Conservation (phyloP, 2,797 vertebrate species). For the Scarus forsteni region DNA sequence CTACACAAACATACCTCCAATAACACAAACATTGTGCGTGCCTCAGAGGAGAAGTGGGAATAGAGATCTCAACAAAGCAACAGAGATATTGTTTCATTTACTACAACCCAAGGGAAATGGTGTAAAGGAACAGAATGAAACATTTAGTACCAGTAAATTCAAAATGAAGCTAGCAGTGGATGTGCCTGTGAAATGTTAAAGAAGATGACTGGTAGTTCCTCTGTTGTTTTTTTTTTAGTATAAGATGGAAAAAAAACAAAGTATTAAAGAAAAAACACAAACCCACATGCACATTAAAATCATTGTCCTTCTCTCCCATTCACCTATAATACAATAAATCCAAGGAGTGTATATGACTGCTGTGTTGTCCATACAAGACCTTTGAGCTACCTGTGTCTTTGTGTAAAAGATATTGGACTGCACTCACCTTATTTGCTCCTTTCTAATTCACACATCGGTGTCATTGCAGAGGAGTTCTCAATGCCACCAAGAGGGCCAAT, state of each 20-base stretch:
- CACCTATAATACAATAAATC: slow-evolving; percentile 14
- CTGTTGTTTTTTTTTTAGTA: slow-evolving; percentile 32
- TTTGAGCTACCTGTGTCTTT: slow-evolving; percentile 33
- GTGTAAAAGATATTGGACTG: slow-evolving; percentile 48
- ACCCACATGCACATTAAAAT: not conserved
- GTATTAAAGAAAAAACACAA: not conserved
- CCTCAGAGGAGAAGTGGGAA: slow-evolving; percentile 57
- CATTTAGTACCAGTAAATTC: slow-evolving; percentile 52
- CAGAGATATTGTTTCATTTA: slow-evolving; percentile 70
- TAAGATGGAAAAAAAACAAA: slow-evolving; percentile 24
- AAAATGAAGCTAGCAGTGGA: slow-evolving; percentile 28
- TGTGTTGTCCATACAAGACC: slow-evolving; percentile 32
- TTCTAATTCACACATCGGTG: slow-evolving; percentile 55
- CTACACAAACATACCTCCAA: slow-evolving; percentile 68
- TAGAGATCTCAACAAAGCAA: slow-evolving; percentile 56
- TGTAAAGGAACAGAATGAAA: slow-evolving; percentile 59
- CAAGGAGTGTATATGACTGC: slow-evolving; percentile 14
- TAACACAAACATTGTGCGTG: slow-evolving; percentile 64
- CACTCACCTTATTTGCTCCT: slow-evolving; percentile 30
- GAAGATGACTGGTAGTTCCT: not conserved
- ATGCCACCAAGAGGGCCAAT: slow-evolving; percentile 93
- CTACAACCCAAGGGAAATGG: slow-evolving; percentile 44
- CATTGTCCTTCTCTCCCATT: not conserved
- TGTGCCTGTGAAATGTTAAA: slow-evolving; percentile 1
- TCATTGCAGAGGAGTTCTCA: slow-evolving; percentile 90